Conservation (phyloP, 1,140 invertebrate species). For the Trinorchestia longiramus region DNA sequence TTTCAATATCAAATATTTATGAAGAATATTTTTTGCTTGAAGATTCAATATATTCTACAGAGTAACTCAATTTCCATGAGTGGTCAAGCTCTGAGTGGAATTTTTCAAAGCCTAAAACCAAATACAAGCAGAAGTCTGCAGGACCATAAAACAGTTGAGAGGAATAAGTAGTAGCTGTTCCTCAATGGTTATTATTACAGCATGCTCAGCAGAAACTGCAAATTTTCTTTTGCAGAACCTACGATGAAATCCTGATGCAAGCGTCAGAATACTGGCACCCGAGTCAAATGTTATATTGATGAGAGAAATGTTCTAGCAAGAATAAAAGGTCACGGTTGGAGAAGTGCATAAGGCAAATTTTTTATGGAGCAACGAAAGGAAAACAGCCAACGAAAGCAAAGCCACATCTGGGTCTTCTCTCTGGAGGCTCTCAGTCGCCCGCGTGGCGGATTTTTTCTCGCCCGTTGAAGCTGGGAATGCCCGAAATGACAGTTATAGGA, state of each 20-base stretch:
- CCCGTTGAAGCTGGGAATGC: not conserved
- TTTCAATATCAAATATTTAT: not conserved
- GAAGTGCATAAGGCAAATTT: no score
- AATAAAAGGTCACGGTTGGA: no score
- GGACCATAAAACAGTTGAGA: not conserved
- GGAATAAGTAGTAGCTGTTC: not conserved
- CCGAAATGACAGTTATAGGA: not conserved
- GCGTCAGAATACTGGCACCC: not conserved
- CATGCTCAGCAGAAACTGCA: not conserved
- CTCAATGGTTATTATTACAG: not conserved
- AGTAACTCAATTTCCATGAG: not conserved
- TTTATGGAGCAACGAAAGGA: not conserved
- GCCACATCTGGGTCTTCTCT: not conserved
- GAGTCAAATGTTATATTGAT: not conserved
- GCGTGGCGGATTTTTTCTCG: not conserved
- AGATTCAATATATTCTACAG: not conserved
- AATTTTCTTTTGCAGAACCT: not conserved
- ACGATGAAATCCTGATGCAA: not conserved
- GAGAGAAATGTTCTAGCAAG: not conserved
- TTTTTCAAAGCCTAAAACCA: not conserved
- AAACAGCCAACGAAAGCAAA: not conserved
- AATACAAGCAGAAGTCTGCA: not conserved
- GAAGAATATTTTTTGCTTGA: not conserved
- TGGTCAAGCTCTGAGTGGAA: not conserved
- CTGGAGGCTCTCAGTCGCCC: not conserved